phyloP scores from a whole-genome alignment of 2,113 vertebrate species.

The Gnathonemus echidnorhynchus region DNA sequence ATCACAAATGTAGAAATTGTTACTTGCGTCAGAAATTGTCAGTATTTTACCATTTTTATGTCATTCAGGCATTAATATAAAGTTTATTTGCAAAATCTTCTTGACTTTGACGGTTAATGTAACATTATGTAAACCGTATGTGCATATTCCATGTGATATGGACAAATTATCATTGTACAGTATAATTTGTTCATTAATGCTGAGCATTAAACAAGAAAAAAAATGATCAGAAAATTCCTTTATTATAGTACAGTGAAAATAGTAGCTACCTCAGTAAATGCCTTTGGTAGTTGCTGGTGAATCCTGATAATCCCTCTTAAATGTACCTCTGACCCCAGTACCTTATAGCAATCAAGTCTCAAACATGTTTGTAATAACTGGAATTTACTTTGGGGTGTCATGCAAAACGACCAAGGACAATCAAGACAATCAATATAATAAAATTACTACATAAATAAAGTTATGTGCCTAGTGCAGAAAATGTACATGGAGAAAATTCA shows the following conservation, averaged over 20 bases:
- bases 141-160: background rate
- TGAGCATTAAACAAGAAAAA: background rate
- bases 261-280: background rate
- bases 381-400: background rate
- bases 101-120: background rate
- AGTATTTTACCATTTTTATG: background rate
- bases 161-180: background rate
- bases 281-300: background rate
- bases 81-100: background rate
- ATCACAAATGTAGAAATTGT: background rate
- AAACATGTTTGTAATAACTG: background rate
- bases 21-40: background rate
- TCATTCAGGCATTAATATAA: background rate
- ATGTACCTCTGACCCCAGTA: background rate
- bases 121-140: background rate
- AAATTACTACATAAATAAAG: background rate
- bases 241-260: background rate
- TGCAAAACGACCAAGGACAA: background rate
- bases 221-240: background rate
- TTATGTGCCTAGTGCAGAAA: background rate
- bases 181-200: background rate
- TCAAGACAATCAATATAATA: background rate
- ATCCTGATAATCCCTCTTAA: background rate
- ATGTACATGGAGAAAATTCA: background rate
- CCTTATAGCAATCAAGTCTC: background rate